Conservation (phyloP, 2,797 vertebrate genomes). For the Poecilia picta region DNA sequence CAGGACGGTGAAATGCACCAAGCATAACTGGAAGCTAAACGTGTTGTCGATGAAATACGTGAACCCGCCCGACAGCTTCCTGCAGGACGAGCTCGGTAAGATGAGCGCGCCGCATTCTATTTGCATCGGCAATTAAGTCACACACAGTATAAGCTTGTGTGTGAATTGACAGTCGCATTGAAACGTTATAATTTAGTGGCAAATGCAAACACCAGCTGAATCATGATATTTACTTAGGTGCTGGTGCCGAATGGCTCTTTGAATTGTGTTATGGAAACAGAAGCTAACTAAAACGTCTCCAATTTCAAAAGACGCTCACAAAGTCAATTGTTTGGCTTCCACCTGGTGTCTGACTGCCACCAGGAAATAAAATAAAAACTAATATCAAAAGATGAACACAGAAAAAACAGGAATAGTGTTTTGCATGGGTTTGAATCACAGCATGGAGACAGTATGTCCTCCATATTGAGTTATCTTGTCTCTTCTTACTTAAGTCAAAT, state of each 20-base stretch:
- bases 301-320: not conserved
- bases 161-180: no score
- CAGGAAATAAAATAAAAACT: not conserved
- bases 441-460: no score
- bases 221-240: not conserved
- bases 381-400: not conserved
- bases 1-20: slow-evolving; percentile 83
- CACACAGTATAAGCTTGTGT: no score
- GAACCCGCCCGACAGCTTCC: slow-evolving; percentile 85
- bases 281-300: not conserved
- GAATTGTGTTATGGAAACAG: not conserved
- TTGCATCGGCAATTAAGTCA: not conserved
- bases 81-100: slow-evolving; percentile 84
- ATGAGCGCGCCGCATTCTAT: not conserved
- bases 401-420: not conserved
- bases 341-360: not conserved
- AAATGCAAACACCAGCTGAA: not conserved
- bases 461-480: no score
- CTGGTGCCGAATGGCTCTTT: not conserved
- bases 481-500: no score
- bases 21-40: slow-evolving; percentile 86
- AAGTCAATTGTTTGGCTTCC: no score
- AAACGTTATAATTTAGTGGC: not conserved
- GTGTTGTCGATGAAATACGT: slow-evolving; percentile 83
- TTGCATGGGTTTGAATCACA: no score